Evolutionary conservation across 2,113 vertebrate species (phyloP).

Genomic region (Turnix velox): DNA sequence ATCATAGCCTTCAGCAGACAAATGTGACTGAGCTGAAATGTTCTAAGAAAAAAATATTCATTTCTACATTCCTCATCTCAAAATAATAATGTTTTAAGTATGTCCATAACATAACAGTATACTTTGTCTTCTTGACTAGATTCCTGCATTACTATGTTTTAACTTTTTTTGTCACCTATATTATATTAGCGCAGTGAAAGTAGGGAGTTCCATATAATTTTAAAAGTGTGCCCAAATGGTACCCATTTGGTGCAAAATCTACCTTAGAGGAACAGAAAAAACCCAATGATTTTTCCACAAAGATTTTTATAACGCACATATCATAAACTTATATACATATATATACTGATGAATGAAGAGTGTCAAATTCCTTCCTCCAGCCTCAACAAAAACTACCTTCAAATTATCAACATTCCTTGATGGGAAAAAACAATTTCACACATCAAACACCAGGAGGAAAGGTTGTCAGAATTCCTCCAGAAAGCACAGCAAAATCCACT

Average conservation of each 20-base stretch:
- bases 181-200: not conserved
- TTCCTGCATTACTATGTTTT: not conserved
- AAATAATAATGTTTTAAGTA: not conserved
- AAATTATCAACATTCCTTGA: not conserved
- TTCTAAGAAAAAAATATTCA: not conserved
- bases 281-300: not conserved
- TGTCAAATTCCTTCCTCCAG: conserved; percentile 16
- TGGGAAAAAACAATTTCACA: not conserved
- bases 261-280: not conserved
- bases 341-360: not conserved
- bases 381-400: not conserved
- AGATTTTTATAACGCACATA: not conserved
- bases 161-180: not conserved
- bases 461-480: not conserved
- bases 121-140: not conserved
- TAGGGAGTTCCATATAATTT: not conserved
- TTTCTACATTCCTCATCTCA: not conserved
- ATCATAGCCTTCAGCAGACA: not conserved
- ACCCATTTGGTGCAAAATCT: not conserved
- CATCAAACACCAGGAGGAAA: not conserved
- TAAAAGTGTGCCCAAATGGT: not conserved
- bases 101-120: not conserved
- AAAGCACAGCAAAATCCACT: not conserved
- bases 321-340: not conserved
- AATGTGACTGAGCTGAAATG: not conserved